Evolutionary conservation across 2,888 invertebrate genomes (phyloP).

Genomic region (Aleiodes testaceus): DNA sequence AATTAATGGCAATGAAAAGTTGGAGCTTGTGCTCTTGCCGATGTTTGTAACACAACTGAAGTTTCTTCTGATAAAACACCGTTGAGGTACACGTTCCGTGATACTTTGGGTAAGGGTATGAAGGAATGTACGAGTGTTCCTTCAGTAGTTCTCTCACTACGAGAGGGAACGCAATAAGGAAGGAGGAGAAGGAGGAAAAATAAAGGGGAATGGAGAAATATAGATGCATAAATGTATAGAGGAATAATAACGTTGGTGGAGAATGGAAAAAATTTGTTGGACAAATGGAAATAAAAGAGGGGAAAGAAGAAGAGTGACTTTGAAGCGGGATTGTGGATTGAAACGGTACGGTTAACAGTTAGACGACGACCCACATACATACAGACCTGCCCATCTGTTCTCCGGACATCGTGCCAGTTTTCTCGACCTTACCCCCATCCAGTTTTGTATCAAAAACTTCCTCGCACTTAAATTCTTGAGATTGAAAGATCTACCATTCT

Average conservation of each 20-base stretch:
- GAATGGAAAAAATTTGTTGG: conserved; percentile 20
- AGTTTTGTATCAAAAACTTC: background rate
- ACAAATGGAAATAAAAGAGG: conserved; percentile 45
- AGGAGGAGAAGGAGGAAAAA: conserved; percentile 4
- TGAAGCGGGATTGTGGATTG: conserved; percentile 52
- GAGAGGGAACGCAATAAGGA: conserved; percentile 20
- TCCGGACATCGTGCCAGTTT: conserved; percentile 71
- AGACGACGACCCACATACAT: conserved; percentile 71
- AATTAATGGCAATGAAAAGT: too few relatives aligned
- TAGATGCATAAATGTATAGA: conserved; percentile 3
- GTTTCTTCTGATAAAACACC: background rate
- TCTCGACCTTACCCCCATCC: conserved; percentile 44
- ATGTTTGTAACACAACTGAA: conserved; percentile 3
- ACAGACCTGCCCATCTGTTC: conserved; percentile 60
- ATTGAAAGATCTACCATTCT: background rate
- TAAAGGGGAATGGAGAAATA: conserved; percentile 19
- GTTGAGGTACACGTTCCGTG: conserved; percentile 10
- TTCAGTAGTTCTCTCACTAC: conserved; percentile 1
- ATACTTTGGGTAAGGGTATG: conserved; percentile 26
- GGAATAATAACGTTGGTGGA: conserved; percentile 3
- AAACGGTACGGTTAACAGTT: conserved; percentile 73
- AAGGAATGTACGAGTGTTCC: conserved; percentile 12
- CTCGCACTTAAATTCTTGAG: background rate
- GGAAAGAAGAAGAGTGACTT: conserved; percentile 40
- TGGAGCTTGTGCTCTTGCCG: background rate